Evolutionary conservation across 2,888 invertebrate species (phyloP).

Genomic region (Heliconius sara): DNA sequence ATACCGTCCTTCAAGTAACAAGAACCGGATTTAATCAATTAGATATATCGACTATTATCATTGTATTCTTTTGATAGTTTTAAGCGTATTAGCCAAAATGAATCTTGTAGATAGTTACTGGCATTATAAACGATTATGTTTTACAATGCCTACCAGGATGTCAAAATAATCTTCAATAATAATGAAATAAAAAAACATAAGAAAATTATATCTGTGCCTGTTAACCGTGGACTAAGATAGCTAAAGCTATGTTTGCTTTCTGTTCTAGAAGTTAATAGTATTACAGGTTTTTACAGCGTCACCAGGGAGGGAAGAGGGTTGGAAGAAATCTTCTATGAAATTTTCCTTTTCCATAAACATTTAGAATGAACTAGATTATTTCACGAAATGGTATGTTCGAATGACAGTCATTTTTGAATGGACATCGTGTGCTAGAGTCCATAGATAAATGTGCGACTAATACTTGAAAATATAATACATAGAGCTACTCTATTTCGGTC

Average conservation of each 20-base stretch:
- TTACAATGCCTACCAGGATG: not conserved
- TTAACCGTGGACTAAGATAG: no score
- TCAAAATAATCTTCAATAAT: not conserved
- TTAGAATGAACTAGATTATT: no score
- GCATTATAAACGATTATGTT: not conserved
- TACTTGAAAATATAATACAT: not conserved
- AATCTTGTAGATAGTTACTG: not conserved
- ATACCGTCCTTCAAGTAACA: not conserved
- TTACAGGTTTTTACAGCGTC: no score
- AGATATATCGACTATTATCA: not conserved
- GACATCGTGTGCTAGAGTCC: not conserved
- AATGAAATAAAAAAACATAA: not conserved
- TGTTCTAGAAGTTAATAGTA: no score
- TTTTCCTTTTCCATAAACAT: not conserved
- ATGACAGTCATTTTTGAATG: not conserved
- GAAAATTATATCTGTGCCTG: no score
- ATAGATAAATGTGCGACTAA: not conserved
- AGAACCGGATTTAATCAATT: constrained; percentile 2
- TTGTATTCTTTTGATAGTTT: not conserved
- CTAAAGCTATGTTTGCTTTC: no score
- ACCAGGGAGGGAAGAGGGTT: no score
- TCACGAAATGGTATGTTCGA: not conserved
- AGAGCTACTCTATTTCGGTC: not conserved
- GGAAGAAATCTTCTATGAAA: not conserved
- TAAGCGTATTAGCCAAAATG: not conserved